phyloP scores from a whole-genome alignment of 1,140 invertebrate genomes.

The Heterodera carotae region DNA sequence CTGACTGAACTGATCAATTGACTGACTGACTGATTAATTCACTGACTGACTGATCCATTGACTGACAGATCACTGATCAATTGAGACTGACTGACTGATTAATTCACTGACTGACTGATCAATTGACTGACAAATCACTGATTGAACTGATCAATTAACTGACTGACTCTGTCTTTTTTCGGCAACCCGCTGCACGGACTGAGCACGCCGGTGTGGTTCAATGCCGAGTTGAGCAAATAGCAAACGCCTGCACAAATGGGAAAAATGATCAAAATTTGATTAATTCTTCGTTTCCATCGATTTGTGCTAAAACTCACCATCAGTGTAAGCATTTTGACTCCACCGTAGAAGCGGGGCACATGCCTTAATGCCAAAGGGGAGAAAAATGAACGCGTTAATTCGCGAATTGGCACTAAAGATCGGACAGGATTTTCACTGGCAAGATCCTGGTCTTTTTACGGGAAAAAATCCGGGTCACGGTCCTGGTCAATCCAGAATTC shows the following conservation, averaged over 20 bases:
- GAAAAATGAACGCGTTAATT: too few species aligned
- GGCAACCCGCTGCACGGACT: slow-evolving; percentile 49
- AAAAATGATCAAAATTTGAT: not conserved
- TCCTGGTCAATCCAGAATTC: too few species aligned
- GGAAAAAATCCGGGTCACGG: too few species aligned
- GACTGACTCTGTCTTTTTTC: slow-evolving; percentile 50
- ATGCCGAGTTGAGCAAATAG: slow-evolving; percentile 47
- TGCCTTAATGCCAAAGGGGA: slow-evolving; percentile 44
- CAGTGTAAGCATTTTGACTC: slow-evolving; percentile 49
- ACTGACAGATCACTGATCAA: too few species aligned
- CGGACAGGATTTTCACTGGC: too few species aligned
- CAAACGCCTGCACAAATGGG: slow-evolving; percentile 35
- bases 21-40: too few species aligned
- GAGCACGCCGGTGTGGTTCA: slow-evolving; percentile 48
- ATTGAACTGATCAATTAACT: not conserved
- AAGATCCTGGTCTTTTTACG: too few species aligned
- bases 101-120: too few species aligned
- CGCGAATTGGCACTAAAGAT: too few species aligned
- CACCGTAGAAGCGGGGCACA: slow-evolving; percentile 55
- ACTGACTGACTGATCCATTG: not conserved
- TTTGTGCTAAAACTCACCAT: slow-evolving; percentile 30
- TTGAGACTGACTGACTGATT: too few species aligned
- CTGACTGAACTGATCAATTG: too few species aligned
- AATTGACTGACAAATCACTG: not conserved
- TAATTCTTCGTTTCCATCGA: not conserved